Conservation (phyloP, 2,888 invertebrate species). For the Actias luna region DNA sequence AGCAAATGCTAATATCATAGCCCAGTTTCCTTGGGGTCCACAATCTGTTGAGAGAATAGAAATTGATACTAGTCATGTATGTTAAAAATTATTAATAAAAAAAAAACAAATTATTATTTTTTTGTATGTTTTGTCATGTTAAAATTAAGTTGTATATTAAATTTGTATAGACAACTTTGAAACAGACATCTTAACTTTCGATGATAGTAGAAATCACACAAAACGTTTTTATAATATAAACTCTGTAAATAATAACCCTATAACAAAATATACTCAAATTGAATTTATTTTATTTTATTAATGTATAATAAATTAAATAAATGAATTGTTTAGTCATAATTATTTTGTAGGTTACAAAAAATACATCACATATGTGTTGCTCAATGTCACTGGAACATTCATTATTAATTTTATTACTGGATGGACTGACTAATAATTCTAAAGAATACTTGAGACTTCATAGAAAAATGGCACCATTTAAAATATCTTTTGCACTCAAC, state of each 20-base stretch:
- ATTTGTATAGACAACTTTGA: too few species aligned
- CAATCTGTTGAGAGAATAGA: conserved; percentile 84
- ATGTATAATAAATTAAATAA: background rate
- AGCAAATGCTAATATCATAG: conserved; percentile 83
- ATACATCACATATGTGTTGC: conserved; percentile 57
- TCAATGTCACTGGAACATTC: conserved; percentile 75
- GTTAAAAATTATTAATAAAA: conserved; percentile 17
- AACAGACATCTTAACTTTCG: too few species aligned
- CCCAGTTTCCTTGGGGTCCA: conserved; percentile 84
- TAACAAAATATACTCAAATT: too few species aligned
- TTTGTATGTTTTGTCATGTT: background rate
- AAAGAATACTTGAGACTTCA: conserved; percentile 83
- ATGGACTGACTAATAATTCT: conserved; percentile 78
- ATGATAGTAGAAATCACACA: too few species aligned
- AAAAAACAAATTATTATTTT: background rate
- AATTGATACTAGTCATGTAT: conserved; percentile 45
- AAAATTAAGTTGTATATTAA: too few species aligned
- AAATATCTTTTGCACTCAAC: conserved; percentile 84
- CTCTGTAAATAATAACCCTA: too few species aligned
- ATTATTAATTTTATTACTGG: conserved; percentile 79
- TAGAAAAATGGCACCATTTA: conserved; percentile 88
- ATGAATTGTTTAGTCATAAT: background rate
- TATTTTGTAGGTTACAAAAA: conserved; percentile 9
- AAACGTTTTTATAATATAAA: too few species aligned
- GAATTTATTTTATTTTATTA: background rate